These are phyloP conservation scores for Limnephilus auricula DNA, from an alignment of 2,888 invertebrate genomes.

Conservation along the genomic window DNA sequence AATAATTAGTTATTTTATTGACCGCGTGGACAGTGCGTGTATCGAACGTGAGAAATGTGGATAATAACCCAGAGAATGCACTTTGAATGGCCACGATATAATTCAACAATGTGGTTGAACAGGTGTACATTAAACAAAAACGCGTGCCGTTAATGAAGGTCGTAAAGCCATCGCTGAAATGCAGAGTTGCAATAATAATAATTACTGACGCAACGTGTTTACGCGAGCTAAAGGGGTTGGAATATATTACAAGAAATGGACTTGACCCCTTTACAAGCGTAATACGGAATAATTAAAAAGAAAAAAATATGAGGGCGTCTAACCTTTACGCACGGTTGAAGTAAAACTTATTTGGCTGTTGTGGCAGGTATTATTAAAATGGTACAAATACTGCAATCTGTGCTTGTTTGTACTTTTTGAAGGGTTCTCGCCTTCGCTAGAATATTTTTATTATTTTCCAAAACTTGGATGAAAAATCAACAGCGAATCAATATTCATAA, in stretches of 20 bases:
- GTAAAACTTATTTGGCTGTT: too few species aligned
- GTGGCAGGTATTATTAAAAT: too few species aligned
- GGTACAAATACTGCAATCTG: too few species aligned
- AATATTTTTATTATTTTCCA: too few species aligned
- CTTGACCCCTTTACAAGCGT: neutral
- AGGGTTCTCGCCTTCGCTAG: too few species aligned
- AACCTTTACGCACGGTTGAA: too few species aligned
- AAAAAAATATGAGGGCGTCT: too few species aligned
- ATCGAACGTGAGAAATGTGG: neutral
- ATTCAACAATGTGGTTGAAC: neutral
- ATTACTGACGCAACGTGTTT: neutral
- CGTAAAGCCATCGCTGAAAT: neutral
- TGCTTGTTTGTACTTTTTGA: too few species aligned
- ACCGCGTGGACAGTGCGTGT: neutral
- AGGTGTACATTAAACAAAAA: neutral
- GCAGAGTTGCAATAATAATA: neutral
- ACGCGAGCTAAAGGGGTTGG: neutral
- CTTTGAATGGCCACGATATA: neutral
- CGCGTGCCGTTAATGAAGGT: neutral
- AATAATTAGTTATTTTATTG: neutral
- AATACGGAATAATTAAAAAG: neutral
- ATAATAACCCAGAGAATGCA: neutral
- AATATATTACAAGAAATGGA: neutral
- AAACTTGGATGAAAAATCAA: too few species aligned
- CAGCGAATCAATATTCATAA: too few species aligned